Evolutionary conservation across 2,888 invertebrate genomes (phyloP).

Genomic region (Homarus gammarus): DNA sequence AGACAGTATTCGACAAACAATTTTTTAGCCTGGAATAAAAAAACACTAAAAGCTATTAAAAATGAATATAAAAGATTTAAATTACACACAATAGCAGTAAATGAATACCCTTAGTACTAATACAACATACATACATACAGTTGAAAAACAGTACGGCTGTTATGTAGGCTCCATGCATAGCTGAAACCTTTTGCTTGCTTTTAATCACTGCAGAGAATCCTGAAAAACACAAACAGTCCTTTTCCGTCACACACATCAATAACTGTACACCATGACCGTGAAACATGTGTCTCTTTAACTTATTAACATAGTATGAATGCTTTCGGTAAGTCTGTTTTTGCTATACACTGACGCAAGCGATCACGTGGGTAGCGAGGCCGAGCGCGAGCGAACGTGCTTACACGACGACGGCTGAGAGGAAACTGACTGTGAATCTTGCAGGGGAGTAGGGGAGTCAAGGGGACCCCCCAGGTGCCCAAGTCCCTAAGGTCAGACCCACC

Average conservation of each 20-base stretch:
- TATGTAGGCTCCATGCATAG: slow-evolving; percentile 1
- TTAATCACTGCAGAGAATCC: not conserved
- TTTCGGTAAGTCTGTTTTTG: not conserved
- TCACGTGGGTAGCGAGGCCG: not conserved
- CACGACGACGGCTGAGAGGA: not conserved
- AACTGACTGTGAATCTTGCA: not conserved
- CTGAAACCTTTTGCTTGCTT: not conserved
- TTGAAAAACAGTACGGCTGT: not conserved
- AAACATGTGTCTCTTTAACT: not conserved
- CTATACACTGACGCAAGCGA: no score
- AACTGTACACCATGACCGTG: not conserved
- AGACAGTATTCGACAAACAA: not conserved
- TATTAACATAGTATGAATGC: not conserved
- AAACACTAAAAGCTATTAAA: not conserved
- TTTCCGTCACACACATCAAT: not conserved
- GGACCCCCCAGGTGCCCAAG: no score
- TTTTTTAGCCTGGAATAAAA: not conserved
- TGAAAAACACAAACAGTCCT: not conserved
- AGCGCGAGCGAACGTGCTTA: not conserved
- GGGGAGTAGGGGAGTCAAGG: no score
- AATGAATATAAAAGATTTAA: no score
- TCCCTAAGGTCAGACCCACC: no score
- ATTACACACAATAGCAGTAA: no score
- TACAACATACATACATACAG: not conserved
- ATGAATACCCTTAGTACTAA: not conserved